These are phyloP conservation scores for Halocynthia roretzi DNA, from an alignment of 23 tunicate species.

Conservation along the genomic window DNA sequence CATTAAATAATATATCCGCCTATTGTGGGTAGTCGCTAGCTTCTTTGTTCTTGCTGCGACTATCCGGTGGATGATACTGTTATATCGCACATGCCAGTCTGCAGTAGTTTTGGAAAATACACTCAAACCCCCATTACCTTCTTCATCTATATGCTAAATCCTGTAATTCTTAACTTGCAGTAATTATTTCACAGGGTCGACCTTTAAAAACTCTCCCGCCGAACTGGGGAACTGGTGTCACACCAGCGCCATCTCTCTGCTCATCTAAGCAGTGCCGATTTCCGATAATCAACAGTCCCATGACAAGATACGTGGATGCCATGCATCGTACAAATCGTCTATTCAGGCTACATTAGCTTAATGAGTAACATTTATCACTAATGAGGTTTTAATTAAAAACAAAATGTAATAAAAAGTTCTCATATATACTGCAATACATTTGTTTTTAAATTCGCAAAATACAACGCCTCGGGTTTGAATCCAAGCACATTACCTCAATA, in stretches of 20 bases:
- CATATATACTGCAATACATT: no score
- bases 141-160: background rate
- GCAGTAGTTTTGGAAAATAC: background rate
- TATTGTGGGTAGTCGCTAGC: no score
- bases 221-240: conserved; percentile 12
- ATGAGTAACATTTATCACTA: no score
- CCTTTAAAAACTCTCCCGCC: conserved; percentile 3
- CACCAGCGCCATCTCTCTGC: conserved; percentile 4
- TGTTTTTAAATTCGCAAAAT: no score
- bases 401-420: no score
- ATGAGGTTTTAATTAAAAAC: no score
- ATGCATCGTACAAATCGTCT: conserved; percentile 5
- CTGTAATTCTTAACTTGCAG: background rate
- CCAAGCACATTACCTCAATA: no score
- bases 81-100: no score
- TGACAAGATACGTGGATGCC: conserved; percentile 9
- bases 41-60: no score
- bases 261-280: conserved; percentile 1
- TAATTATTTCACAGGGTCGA: background rate
- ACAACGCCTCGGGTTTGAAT: no score
- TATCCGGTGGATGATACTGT: no score
- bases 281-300: conserved; percentile 9
- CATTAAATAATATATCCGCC: no score
- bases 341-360: conserved; percentile 1
- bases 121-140: background rate